Conservation (phyloP, 2,113 vertebrate species). For the Chascanopsetta lugubris region DNA sequence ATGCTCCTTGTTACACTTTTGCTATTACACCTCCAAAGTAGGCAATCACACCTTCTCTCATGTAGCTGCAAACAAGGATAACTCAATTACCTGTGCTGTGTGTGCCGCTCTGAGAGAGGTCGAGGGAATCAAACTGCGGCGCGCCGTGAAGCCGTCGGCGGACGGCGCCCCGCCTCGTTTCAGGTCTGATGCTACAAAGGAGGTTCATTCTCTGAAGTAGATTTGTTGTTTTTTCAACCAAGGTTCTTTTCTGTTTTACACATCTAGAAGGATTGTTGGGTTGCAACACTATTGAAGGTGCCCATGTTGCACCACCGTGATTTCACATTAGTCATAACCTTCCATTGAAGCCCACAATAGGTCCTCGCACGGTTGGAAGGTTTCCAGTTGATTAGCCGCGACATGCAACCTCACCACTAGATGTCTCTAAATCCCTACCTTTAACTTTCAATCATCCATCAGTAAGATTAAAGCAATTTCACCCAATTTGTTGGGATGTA, state of each 20-base stretch:
- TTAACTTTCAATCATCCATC: too few species aligned
- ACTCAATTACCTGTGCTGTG: conserved; percentile 21
- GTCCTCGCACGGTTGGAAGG: too few species aligned
- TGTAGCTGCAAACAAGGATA: conserved; percentile 28
- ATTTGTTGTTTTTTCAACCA: not conserved
- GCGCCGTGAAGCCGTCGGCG: not conserved
- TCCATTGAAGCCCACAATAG: too few species aligned
- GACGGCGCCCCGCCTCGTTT: conserved; percentile 12
- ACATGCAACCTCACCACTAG: too few species aligned
- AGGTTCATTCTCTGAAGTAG: too few species aligned
- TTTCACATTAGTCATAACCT: too few species aligned
- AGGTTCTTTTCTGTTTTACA: not conserved
- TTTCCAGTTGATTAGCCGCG: too few species aligned
- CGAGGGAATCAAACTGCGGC: conserved; percentile 13
- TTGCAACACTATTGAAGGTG: too few species aligned
- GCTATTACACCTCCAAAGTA: conserved; percentile 41
- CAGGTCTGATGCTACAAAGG: too few species aligned
- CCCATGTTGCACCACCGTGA: too few species aligned
- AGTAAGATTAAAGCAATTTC: not conserved
- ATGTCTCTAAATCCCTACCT: too few species aligned
- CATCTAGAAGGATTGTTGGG: not conserved
- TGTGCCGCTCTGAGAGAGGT: not conserved
- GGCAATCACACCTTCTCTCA: conserved; percentile 21
- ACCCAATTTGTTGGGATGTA: not conserved
- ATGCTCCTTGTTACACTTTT: conserved; percentile 44